Base-by-base conservation (phyloP, 2,797 vertebrate genomes). In the Menidia menidia region DNA sequence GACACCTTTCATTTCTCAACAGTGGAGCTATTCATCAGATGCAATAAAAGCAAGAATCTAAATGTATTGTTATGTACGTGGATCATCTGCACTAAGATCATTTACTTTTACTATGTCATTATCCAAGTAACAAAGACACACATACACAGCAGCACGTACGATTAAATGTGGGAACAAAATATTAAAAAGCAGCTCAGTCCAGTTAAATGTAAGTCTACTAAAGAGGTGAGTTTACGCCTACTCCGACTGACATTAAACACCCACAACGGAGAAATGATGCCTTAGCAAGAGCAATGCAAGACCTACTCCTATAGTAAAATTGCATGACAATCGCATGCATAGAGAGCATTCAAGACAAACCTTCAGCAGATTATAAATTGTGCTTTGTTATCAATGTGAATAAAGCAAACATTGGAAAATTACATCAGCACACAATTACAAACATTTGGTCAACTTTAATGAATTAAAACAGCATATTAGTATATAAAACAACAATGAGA, bases 401-500 rank as follows among this genome's bases (percentile, higher is more conserved):
- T 13, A 61, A 12, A 74, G 63, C 31, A 75, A 67, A 80, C 56
- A 72, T 31, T 19, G 41, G 71, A 53, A 85, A 88, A 78, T 75
- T 78, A 92, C 72, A 77, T 75, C 60, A 75, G 63, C 74, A 87
- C 85, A 77, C 74, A 67, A 25, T 25, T 65, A 84, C 65, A 84
- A 43, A 71, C 60, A 77, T 58, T 61, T 79, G 50, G 65, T 85
- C 80, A 76, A 63, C 61, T 93, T 93, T 93, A 92, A 92, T 93
- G 72, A 76, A 64, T 80, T 64, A 77, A 76, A 85, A 80, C n/a
- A 71, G 48, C 39, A 84, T 39, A 80, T 63, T 18, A 18, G 68
- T 47, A 30, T 53, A 79, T 73, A 39, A 64, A 73, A 75, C 44
- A 77, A 68, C 33, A 73, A 16, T 60, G 35, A 53, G 25, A 15